Evolutionary conservation across 2,888 invertebrate genomes (phyloP), one percentile per base, ranked within the genome.

Genomic region (Amblyjoppa proteus): DNA sequence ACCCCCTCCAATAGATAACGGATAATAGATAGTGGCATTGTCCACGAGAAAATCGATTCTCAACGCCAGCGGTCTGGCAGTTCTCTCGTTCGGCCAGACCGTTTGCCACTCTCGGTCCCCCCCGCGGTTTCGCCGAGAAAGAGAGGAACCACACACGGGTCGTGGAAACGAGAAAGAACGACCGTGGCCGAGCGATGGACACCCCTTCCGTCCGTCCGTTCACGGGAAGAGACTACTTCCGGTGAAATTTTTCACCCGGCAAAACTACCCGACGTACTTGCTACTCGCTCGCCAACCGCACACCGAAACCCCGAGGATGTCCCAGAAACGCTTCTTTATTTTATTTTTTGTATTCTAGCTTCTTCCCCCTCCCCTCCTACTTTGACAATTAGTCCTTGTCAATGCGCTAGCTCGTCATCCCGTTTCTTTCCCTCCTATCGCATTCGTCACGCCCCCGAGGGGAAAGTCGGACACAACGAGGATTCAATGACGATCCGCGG

Each of bases 21-120:
- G 86, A 88, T 87, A 88, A 87, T 87, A 88, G 88, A 88, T 88
- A 85, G 79, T 86, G 86, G 86, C 88, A 88, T 88, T 88, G 88
- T 88, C 83, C 82, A 78, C 79, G 78, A 80, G 82, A 86, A 84
- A 87, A 87, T 87, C 87, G 86, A 87, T 87, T 85, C 83, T 61
- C 85, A 85, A 70, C 83, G 51, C 81, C 77, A 28, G 71, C 73
- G 69, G 80, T 83, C 69, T 77, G 66, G 20, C 16, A 71, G 83
- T 66, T 81, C 81, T 64, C 68, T 51, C 61, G 74, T 66, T 51
- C 71, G 70, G 80, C 81, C 66, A 66, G 41, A 34, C n/a, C 74
- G 80, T 74, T 73, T 68, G 66, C 74, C 45, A 56, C 41, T 74
- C 6, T 41, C 31, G 28, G 2, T 13, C 28, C 4, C 38, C 4